Base-by-base conservation (phyloP, 2,797 vertebrate genomes). In the Neostethus bicornis region DNA sequence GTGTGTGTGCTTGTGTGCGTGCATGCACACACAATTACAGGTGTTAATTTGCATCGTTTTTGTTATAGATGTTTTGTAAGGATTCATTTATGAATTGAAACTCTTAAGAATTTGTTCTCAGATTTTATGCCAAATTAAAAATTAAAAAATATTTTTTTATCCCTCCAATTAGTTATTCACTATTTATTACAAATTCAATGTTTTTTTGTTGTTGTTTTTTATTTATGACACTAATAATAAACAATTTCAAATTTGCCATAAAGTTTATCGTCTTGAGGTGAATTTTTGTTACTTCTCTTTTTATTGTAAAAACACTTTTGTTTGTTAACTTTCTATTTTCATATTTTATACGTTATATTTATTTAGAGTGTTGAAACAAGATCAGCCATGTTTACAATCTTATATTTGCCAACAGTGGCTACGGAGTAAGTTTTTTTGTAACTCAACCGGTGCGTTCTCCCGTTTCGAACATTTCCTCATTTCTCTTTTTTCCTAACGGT, bases 101-200 rank as follows among this genome's bases (percentile, higher is more conserved):
- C 45, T 70, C 42, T 57, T 13, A 61, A 49, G 64, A 46, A 19
- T 48, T 59, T 51, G 39, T 66, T 54, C 70, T 47, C 45, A 51
- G 52, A n/a, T n/a, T n/a, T n/a, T n/a, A n/a, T n/a, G n/a, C n/a
- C n/a, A n/a, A n/a, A n/a, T n/a, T n/a, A n/a, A 53, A 60, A 41
- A 58, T 65, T n/a, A 63, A 79, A 61, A 76, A 79, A 74, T 67
- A 23, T 75, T 78, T 73, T 81, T n/a, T 75, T 86, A 79, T 87
- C 81, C 79, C 48, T 4, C 38, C 67, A 70, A 74, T 67, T 65
- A 87, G 85, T 75, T 80, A 56, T 61, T 51, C 80, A 65, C 25
- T 61, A 57, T 80, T 80, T 58, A 56, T 8, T 51, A 25, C 41
- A 48, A 57, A 55, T n/a, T n/a, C n/a, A n/a, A n/a, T n/a, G n/a